Evolutionary conservation across 2,888 invertebrate species (phyloP).

Genomic region (Acronicta psi): DNA sequence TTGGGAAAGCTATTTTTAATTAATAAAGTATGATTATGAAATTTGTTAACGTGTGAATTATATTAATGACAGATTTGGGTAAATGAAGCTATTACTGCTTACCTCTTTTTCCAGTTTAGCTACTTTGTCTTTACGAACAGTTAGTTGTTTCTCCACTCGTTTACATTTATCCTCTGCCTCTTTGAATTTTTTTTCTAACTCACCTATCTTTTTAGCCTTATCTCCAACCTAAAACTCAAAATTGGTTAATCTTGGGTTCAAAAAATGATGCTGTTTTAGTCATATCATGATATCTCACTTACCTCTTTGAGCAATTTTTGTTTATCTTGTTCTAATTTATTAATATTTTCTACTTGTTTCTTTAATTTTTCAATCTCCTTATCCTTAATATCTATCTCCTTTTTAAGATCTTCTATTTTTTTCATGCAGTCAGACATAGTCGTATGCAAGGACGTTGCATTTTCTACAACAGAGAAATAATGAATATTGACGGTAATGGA

Average conservation of each 20-base stretch:
- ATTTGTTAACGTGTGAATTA: slow-evolving; percentile 44
- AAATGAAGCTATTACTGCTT: slow-evolving; percentile 47
- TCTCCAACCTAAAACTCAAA: slow-evolving; percentile 87
- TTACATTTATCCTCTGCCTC: slow-evolving; percentile 91
- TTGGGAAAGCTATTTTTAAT: slow-evolving; percentile 81
- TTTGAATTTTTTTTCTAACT: slow-evolving; percentile 91
- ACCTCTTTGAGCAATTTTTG: slow-evolving; percentile 90
- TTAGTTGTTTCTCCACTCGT: slow-evolving; percentile 88
- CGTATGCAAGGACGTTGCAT: slow-evolving; percentile 86
- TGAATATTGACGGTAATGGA: background rate
- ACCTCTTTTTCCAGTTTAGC: slow-evolving; percentile 90
- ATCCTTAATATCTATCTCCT: slow-evolving; percentile 90
- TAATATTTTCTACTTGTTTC: slow-evolving; percentile 86
- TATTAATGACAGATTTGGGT: slow-evolving; percentile 9
- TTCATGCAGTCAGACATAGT: slow-evolving; percentile 88
- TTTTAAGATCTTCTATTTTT: slow-evolving; percentile 91
- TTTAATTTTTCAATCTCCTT: slow-evolving; percentile 90
- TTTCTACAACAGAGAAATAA: slow-evolving; percentile 76
- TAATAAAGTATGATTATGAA: slow-evolving; percentile 49
- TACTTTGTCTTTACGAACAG: slow-evolving; percentile 88
- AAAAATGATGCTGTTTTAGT: background rate
- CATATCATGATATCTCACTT: slow-evolving; percentile 15
- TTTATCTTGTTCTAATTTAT: slow-evolving; percentile 87
- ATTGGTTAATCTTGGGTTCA: background rate
- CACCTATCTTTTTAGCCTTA: slow-evolving; percentile 89